Conservation (phyloP, 2,113 vertebrate species). For the Cheirogaleus medius region DNA sequence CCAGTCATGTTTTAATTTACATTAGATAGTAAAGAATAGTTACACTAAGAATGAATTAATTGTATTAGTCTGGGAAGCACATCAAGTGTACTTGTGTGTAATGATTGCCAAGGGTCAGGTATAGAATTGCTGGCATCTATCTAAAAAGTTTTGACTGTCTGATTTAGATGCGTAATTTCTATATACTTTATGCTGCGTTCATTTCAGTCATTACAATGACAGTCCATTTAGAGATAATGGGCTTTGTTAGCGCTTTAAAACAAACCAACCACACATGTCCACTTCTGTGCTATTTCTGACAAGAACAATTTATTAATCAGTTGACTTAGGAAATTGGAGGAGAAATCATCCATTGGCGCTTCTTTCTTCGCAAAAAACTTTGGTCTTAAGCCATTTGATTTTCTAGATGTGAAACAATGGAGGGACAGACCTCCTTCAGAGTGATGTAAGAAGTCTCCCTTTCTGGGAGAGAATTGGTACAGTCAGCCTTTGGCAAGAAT, state of each 20-base stretch:
- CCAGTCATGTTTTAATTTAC: slow-evolving; percentile 35
- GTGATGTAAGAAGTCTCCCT: background rate
- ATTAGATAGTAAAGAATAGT: background rate
- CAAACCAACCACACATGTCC: background rate
- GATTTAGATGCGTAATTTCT: slow-evolving; percentile 44
- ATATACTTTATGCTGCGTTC: slow-evolving; percentile 43
- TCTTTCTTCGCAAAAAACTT: slow-evolving; percentile 23
- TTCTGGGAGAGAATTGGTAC: background rate
- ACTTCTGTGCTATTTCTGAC: background rate
- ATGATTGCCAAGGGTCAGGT: slow-evolving; percentile 14
- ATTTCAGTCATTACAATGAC: slow-evolving; percentile 12
- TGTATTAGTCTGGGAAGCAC: slow-evolving; percentile 22
- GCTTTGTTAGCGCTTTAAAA: slow-evolving; percentile 55
- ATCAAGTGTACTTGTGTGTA: background rate
- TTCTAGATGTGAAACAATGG: background rate
- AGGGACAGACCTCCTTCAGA: slow-evolving; percentile 32
- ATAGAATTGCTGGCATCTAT: background rate
- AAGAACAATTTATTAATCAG: slow-evolving; percentile 25
- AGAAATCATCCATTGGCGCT: background rate
- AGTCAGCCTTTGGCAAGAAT: background rate
- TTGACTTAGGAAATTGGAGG: background rate
- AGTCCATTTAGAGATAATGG: slow-evolving; percentile 47
- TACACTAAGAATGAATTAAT: slow-evolving; percentile 15
- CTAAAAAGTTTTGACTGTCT: slow-evolving; percentile 32
- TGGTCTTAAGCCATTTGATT: slow-evolving; percentile 43